Conservation (phyloP, 1,140 invertebrate species). For the Tetranychus cinnabarinus region DNA sequence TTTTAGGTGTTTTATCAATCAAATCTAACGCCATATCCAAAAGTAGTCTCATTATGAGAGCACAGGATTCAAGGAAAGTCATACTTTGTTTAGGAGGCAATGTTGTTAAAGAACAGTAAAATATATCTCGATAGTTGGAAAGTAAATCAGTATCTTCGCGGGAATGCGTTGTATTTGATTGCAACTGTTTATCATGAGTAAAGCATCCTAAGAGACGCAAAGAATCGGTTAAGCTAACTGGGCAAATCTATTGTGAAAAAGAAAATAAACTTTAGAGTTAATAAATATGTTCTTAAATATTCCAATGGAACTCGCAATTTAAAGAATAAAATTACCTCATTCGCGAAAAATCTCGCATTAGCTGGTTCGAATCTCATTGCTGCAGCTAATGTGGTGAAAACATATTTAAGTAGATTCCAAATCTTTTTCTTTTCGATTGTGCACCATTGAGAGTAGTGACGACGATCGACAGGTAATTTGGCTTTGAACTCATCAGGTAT, state of each 20-base stretch:
- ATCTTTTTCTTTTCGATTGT: slow-evolving; percentile 14
- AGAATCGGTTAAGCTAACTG: slow-evolving; percentile 72
- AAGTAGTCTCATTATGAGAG: slow-evolving; percentile 49
- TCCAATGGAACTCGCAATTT: not conserved
- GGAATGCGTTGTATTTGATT: not conserved
- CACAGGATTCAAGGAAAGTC: slow-evolving; percentile 21
- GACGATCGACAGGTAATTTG: not conserved
- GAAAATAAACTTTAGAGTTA: not conserved
- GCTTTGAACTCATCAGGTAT: not conserved
- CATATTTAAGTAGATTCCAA: slow-evolving; percentile 45
- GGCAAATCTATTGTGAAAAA: slow-evolving; percentile 42
- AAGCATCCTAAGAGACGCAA: slow-evolving; percentile 75
- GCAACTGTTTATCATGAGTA: slow-evolving; percentile 11
- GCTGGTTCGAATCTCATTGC: slow-evolving; percentile 97
- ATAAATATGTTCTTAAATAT: not conserved
- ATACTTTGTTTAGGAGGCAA: slow-evolving; percentile 1
- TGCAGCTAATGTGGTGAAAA: slow-evolving; percentile 83
- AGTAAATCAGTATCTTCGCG: not conserved
- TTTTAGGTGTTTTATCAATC: slow-evolving; percentile 39
- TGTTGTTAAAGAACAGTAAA: not conserved
- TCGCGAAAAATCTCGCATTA: slow-evolving; percentile 92
- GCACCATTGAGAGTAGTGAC: not conserved
- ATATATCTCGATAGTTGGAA: slow-evolving; percentile 2
- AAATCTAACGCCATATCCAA: slow-evolving; percentile 77
- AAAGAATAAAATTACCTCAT: slow-evolving; percentile 38